Conservation (phyloP, 2,113 vertebrate genomes). For the Psilopogon haemacephalus region DNA sequence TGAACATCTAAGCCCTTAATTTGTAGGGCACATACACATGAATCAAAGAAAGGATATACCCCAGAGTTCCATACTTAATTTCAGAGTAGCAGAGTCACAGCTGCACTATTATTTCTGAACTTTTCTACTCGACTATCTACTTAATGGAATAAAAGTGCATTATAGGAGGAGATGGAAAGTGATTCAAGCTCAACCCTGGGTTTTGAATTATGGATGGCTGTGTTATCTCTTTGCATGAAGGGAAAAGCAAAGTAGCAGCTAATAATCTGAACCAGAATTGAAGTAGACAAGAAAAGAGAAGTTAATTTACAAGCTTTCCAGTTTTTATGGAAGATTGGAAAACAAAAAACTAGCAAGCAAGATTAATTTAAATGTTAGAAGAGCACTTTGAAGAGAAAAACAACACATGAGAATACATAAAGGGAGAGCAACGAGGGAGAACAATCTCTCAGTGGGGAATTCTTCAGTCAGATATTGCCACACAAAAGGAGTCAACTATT, state of each 20-base stretch:
- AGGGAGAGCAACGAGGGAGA: background rate
- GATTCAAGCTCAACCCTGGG: background rate
- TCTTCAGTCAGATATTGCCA: background rate
- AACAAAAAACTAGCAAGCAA: constrained; percentile 15
- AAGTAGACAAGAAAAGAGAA: background rate
- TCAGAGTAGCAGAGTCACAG: background rate
- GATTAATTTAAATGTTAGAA: constrained; percentile 33
- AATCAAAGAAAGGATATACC: background rate
- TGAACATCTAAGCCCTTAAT: background rate
- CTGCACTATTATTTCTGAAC: background rate
- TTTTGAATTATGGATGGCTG: constrained; percentile 21
- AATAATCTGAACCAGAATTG: background rate
- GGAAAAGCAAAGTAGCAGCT: constrained; percentile 8
- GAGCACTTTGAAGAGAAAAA: background rate
- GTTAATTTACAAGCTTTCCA: constrained; percentile 17
- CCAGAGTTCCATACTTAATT: constrained; percentile 4
- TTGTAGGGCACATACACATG: background rate
- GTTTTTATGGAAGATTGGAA: constrained; percentile 22
- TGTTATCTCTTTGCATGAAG: background rate
- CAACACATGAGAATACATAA: constrained; percentile 30
- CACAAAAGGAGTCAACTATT: background rate
- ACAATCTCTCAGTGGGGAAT: background rate
- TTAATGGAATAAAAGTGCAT: constrained; percentile 8
- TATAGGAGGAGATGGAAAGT: background rate
- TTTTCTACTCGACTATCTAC: background rate